Conservation (phyloP, 23 tunicate genomes). For the Aplidium turbinatum region DNA sequence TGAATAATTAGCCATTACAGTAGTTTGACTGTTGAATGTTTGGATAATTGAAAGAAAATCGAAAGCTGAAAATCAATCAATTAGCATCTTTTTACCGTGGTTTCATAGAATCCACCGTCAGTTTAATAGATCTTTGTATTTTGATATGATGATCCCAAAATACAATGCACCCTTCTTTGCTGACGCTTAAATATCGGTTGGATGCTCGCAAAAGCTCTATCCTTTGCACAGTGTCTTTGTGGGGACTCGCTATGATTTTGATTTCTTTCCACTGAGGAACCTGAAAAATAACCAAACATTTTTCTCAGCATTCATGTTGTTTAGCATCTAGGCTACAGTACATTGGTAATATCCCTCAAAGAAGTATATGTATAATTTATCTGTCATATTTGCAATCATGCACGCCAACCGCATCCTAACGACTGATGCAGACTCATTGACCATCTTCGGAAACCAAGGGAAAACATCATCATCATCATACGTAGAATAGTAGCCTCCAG, state of each 20-base stretch:
- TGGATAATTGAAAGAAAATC: too few relatives aligned
- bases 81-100: conserved; percentile 36
- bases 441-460: too few relatives aligned
- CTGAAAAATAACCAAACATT: conserved; percentile 20
- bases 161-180: conserved; percentile 88
- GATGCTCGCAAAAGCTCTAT: conserved; percentile 58
- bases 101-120: conserved; percentile 69
- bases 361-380: not conserved
- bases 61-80: too few relatives aligned
- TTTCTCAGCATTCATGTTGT: too few relatives aligned
- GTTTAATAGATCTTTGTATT: conserved; percentile 51
- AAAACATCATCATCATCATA: too few relatives aligned
- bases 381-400: not conserved
- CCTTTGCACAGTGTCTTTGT: conserved; percentile 80
- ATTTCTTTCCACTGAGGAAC: conserved; percentile 98
- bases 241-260: conserved; percentile 69
- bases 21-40: too few relatives aligned
- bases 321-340: too few relatives aligned
- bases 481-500: too few relatives aligned
- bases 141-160: conserved; percentile 92
- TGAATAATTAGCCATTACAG: too few relatives aligned
- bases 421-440: too few relatives aligned
- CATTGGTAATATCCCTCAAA: too few relatives aligned
- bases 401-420: too few relatives aligned
- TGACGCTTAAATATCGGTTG: conserved; percentile 74